Conservation (phyloP, 2,113 vertebrate genomes). For the Glaucomys volans region DNA sequence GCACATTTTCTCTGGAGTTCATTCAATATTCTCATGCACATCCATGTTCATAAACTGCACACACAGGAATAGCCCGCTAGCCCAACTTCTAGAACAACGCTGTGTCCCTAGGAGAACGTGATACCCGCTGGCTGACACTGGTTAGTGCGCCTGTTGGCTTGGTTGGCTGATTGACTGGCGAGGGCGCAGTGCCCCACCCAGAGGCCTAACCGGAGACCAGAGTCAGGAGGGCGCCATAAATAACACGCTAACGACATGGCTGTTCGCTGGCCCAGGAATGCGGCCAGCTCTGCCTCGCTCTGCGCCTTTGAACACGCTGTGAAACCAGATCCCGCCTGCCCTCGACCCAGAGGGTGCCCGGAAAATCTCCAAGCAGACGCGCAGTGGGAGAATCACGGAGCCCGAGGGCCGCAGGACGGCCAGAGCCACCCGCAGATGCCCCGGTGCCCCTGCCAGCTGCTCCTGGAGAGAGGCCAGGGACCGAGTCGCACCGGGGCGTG, state of each 20-base stretch:
- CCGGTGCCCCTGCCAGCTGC: slow-evolving; percentile 51
- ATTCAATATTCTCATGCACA: background rate
- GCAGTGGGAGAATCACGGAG: background rate
- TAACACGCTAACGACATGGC: slow-evolving; percentile 67
- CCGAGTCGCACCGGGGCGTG: background rate
- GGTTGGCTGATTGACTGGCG: background rate
- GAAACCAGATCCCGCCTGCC: slow-evolving; percentile 56
- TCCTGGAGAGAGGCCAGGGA: background rate
- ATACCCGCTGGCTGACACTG: background rate
- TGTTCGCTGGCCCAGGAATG: background rate
- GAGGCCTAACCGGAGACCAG: background rate
- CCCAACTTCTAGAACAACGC: background rate
- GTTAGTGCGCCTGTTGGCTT: background rate
- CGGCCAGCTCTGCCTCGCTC: background rate
- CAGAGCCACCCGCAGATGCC: background rate
- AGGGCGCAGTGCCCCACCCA: background rate
- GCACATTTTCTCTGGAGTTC: background rate
- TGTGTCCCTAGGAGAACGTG: background rate
- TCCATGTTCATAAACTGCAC: background rate
- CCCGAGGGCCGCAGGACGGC: background rate
- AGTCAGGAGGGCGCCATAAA: slow-evolving; percentile 77
- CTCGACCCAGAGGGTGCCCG: slow-evolving; percentile 1
- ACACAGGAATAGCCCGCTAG: rapidly evolving
- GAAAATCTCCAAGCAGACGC: background rate
- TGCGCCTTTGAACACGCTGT: background rate